Evolutionary conservation across 2,797 vertebrate species (phyloP).

Genomic region (Diglossa cyanea): DNA sequence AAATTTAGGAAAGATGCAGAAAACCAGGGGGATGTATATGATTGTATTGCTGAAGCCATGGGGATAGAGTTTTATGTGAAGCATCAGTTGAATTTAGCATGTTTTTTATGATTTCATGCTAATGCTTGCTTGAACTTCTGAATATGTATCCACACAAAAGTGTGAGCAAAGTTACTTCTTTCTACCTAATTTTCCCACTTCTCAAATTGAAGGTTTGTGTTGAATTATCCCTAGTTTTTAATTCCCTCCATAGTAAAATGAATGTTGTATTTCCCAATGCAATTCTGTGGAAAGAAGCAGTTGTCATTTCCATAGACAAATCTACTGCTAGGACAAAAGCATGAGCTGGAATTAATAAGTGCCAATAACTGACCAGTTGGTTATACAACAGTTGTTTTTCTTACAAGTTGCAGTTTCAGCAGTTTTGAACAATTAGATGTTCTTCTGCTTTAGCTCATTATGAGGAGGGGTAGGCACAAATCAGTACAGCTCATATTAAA

Average conservation of each 20-base stretch:
- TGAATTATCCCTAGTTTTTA: background rate
- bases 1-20: background rate
- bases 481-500: background rate
- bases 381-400: conserved; percentile 7
- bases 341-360: background rate
- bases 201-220: background rate
- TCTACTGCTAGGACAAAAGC: background rate
- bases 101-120: background rate
- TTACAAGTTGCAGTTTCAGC: background rate
- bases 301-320: background rate
- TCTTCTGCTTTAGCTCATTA: background rate
- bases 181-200: background rate
- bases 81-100: background rate
- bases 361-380: background rate
- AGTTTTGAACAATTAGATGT: background rate
- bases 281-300: background rate
- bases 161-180: background rate
- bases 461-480: background rate
- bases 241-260: rapidly evolving
- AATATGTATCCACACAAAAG: background rate
- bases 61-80: background rate
- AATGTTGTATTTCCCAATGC: background rate
- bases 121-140: background rate
- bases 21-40: background rate
- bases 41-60: background rate